A percentile compares a stretch with the other conserved stretches of the same genome.
Evolutionary conservation across 2,888 invertebrate genomes (phyloP).

Genomic region (Tribolium freemani): DNA sequence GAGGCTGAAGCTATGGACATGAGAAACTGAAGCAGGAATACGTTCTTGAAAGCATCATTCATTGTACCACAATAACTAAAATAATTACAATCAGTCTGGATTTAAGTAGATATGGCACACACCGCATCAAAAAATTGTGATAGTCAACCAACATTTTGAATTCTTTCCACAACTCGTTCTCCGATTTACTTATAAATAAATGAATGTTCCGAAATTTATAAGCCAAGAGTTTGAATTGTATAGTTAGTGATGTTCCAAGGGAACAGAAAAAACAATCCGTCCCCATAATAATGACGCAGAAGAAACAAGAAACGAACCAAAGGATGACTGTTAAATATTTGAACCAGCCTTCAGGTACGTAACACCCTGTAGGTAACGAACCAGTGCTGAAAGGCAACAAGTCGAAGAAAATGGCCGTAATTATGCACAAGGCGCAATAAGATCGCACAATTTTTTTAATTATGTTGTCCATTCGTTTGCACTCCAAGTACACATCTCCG

Average conservation of each 20-base stretch:
- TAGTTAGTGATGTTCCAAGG: background rate
- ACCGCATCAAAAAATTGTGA: conserved; percentile 9
- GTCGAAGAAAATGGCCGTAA: background rate
- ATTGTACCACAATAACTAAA: background rate
- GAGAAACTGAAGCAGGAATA: background rate
- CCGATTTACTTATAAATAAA: background rate
- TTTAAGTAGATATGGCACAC: background rate
- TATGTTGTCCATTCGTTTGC: too few species aligned
- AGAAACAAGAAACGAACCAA: conserved; percentile 8
- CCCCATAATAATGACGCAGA: background rate
- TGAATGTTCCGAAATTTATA: background rate
- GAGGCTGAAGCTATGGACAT: conserved; percentile 4
- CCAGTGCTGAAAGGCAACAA: conserved; percentile 7
- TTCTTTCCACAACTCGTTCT: background rate
- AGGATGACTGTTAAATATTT: background rate
- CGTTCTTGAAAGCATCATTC: background rate
- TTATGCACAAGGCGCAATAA: background rate
- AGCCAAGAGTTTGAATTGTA: background rate
- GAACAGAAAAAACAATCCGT: conserved; percentile 5
- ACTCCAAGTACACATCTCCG: background rate
- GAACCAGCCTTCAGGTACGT: conserved; percentile 18
- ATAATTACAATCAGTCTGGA: background rate
- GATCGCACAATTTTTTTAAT: background rate
- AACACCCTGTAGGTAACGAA: background rate
- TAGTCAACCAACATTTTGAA: background rate